Conservation (phyloP, 2,888 invertebrate species). For the Clistopyga incitator region DNA sequence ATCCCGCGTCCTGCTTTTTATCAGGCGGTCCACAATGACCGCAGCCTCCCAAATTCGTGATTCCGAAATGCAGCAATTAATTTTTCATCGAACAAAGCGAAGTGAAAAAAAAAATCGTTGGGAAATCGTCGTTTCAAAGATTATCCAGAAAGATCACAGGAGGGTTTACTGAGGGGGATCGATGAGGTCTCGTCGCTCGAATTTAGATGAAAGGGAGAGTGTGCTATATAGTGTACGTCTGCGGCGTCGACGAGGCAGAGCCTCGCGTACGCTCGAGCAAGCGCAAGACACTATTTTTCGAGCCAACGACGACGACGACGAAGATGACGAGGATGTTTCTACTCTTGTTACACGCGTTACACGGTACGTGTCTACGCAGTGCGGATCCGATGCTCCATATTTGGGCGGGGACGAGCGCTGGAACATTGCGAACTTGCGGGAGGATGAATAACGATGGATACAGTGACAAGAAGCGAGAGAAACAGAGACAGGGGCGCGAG, state of each 20-base stretch:
- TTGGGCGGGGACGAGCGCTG: constrained; percentile 61
- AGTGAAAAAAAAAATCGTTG: too few species aligned
- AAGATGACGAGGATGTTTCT: background rate
- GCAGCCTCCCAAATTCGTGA: background rate
- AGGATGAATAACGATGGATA: constrained; percentile 28
- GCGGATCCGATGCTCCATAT: constrained; percentile 60
- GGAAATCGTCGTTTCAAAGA: too few species aligned
- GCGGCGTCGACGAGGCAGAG: background rate
- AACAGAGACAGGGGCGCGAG: too few species aligned
- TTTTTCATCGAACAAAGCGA: constrained; percentile 1
- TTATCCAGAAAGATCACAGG: constrained; percentile 1
- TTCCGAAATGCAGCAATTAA: background rate
- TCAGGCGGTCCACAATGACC: background rate
- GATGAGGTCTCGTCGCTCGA: constrained; percentile 7
- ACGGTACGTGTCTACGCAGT: constrained; percentile 14
- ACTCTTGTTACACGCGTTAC: constrained; percentile 19
- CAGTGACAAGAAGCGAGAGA: too few species aligned
- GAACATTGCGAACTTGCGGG: constrained; percentile 18
- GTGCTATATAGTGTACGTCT: background rate
- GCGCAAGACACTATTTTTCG: background rate
- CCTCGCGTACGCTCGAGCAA: background rate
- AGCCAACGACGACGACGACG: background rate
- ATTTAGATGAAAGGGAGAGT: constrained; percentile 10
- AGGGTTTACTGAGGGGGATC: background rate
- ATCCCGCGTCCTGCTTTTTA: background rate